Evolutionary conservation across 2,888 invertebrate species (phyloP), one percentile per base, ranked within the genome.

Genomic region (Rapana venosa): DNA sequence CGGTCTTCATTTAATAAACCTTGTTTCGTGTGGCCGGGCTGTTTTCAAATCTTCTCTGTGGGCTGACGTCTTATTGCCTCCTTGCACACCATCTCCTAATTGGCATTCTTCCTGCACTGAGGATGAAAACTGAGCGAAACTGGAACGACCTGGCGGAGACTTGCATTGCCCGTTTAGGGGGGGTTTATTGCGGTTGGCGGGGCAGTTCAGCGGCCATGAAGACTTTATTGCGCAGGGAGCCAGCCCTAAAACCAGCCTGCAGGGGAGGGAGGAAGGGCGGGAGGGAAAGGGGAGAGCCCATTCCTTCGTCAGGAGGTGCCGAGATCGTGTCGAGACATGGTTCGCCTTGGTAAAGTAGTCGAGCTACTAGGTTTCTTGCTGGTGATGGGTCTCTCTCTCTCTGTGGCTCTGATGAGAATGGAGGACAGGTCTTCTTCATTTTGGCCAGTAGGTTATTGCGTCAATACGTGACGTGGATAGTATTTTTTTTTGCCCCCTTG

Each of bases 1-100:
- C 84, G 11, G 58, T 84, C 30, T 84, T 84, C 84, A 84, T 84
- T 84, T 58, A 84, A 84, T 84, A 84, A 84, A 84, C 84, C 84
- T 26, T 36, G 58, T 84, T 56, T 84, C 84, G 84, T 84, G 56
- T 15, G 84, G 22, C 84, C 30, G 58, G 36, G 26, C 81, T 47
- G 47, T 47, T 83, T 83, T 83, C 84, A 56, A 56, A 56, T 58
- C 58, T 84, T 22, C 84, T 36, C 84, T n/a, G 17, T 30, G 30
- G 36, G 15, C 15, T 30, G 58, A 36, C 58, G 58, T 56, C 84
- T 84, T 84, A 84, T 84, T 84, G 58, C 58, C 58, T 84, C 56
- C 84, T 58, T 30, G 58, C 84, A 84, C 84, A 84, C 84, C 11
- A 84, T 84, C 56, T 35, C 84, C 58, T 84, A 58, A 84, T 84